Evolutionary conservation across 2,113 vertebrate genomes (phyloP), one percentile per base, ranked within the genome.

Genomic region (Passer montanus): DNA sequence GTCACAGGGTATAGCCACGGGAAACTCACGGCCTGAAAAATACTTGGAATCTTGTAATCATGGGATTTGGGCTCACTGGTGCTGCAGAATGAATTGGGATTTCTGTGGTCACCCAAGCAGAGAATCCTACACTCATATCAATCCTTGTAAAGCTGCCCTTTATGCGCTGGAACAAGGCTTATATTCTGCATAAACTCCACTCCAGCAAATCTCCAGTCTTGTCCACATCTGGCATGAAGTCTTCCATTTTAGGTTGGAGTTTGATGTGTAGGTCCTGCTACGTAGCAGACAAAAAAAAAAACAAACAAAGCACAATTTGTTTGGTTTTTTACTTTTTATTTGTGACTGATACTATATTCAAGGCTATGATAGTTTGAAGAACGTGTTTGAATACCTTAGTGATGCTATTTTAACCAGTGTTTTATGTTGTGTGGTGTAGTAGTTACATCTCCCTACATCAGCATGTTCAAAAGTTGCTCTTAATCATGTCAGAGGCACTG

Each of bases 101-200:
- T 56, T 80, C 20, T 59, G 1, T 43, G 30, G 19, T 46, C 1
- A 1, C 1, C 5, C 35, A 20, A 15, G 14, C 3, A 31, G 5
- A 15, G n/a, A 63, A 28, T 27, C 28, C 26, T 73, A 2, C 2
- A 1, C 26, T 52, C 1, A 0, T 1, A 14, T 3, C 16, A 44
- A 9, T 14, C 41, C 10, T 60, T 46, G 21, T 3, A 47, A 28
- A 60, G 37, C 20, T 35, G 5, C 10, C 7, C 11, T 16, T 58
- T 11, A 4, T 17, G 39, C 28, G 6, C 59, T 89, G 14, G 53
- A 74, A 35, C 13, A 37, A 50, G 23, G 11, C 11, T 84, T 77
- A 30, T 3, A 30, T 49, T 82, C 33, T 67, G 35, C 41, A 28
- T 59, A 41, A 63, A 33, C 66, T 43, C 46, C 3, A 3, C 11